These are phyloP conservation scores for Sceliomorpha sp. DNA, from an alignment of 2,888 invertebrate genomes.

Conservation along the genomic window DNA sequence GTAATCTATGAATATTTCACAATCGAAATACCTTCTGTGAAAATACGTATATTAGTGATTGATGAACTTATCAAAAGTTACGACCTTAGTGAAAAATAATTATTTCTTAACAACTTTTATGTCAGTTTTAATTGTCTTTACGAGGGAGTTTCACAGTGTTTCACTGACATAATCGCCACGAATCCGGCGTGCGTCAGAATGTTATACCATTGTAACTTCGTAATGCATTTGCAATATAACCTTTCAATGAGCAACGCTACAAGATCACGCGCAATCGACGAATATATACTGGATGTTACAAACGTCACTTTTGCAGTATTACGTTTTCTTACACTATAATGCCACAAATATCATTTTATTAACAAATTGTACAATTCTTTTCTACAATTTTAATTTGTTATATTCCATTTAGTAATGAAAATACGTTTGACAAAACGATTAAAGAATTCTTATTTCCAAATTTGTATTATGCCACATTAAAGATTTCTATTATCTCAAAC, in stretches of 20 bases:
- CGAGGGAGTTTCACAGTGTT: conserved; percentile 19
- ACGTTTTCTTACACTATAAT: too few species aligned
- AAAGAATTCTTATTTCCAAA: too few species aligned
- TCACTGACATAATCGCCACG: conserved; percentile 28
- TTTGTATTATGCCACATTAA: too few species aligned
- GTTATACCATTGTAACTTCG: conserved; percentile 29
- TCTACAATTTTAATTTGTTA: too few species aligned
- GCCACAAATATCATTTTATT: too few species aligned
- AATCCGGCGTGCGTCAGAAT: conserved; percentile 29
- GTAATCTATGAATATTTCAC: conserved; percentile 1
- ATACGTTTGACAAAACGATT: too few species aligned
- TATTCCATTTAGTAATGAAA: too few species aligned
- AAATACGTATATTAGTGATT: not conserved
- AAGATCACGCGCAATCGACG: conserved; percentile 23
- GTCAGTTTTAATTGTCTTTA: conserved; percentile 28
- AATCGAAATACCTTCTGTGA: too few species aligned
- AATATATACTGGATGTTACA: conserved; percentile 29
- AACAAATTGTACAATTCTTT: too few species aligned
- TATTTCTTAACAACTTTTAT: conserved; percentile 20
- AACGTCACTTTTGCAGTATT: too few species aligned
- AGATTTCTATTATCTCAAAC: too few species aligned
- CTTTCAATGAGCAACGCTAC: conserved; percentile 27
- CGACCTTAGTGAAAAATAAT: conserved; percentile 4
- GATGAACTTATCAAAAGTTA: not conserved
- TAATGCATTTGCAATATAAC: conserved; percentile 45